Percentiles rank a stretch among this genome's conserved stretches.
These are phyloP conservation scores for Ormyrus rosae DNA, from an alignment of 2,888 invertebrate species.

Conservation along the genomic window DNA sequence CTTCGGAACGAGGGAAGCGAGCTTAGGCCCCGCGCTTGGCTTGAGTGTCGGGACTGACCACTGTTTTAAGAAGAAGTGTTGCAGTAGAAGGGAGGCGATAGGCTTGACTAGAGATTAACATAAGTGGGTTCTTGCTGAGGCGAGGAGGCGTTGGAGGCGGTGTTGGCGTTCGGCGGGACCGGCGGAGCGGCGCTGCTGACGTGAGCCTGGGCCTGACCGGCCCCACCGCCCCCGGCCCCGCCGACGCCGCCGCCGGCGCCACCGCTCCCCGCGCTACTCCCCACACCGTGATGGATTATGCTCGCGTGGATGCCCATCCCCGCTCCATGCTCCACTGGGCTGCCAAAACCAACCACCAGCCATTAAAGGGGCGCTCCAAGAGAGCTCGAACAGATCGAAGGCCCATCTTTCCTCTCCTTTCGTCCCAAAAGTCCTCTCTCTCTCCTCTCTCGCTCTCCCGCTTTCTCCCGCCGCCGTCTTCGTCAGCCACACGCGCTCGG, in stretches of 20 bases:
- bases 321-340: slow-evolving; percentile 78
- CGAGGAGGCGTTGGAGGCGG: slow-evolving; percentile 77
- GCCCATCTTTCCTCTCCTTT: slow-evolving; percentile 60
- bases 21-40: slow-evolving; percentile 56
- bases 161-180: slow-evolving; percentile 76
- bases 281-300: slow-evolving; percentile 75
- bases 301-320: slow-evolving; percentile 76
- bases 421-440: slow-evolving; percentile 55
- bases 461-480: slow-evolving; percentile 41
- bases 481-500: slow-evolving; percentile 67
- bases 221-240: slow-evolving; percentile 63
- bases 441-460: slow-evolving; percentile 18
- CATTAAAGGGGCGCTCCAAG: slow-evolving; percentile 74
- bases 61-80: slow-evolving; percentile 76
- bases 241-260: slow-evolving; percentile 73
- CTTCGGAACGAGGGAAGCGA: slow-evolving; percentile 44
- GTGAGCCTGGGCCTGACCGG: slow-evolving; percentile 72
- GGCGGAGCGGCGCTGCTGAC: slow-evolving; percentile 60
- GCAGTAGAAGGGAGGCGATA: slow-evolving; percentile 76
- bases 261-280: slow-evolving; percentile 76
- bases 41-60: slow-evolving; percentile 75
- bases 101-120: slow-evolving; percentile 91
- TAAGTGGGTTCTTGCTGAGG: slow-evolving; percentile 90
- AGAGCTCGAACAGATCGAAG: too few species aligned
- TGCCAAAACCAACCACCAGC: slow-evolving; percentile 76